These are phyloP conservation scores for Drosophila truncata DNA, from an alignment of 1,140 invertebrate genomes.

Conservation along the genomic window DNA sequence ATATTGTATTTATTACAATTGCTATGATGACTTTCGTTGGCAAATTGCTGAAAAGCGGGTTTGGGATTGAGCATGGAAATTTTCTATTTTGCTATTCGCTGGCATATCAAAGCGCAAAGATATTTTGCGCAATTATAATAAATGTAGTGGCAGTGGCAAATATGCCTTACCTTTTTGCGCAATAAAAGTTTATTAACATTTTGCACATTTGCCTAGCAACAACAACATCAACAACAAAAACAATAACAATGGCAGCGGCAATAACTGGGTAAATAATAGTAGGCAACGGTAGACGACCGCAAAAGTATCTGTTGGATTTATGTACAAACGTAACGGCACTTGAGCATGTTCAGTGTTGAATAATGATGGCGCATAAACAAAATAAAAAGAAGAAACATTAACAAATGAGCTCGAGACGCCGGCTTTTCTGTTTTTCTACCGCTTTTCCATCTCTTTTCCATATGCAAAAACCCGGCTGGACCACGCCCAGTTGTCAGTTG, in stretches of 20 bases:
- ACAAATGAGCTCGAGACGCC: conserved; percentile 61
- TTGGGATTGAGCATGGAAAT: conserved; percentile 48
- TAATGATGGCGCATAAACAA: conserved; percentile 70
- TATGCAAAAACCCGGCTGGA: conserved; percentile 64
- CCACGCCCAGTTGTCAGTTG: conserved; percentile 70
- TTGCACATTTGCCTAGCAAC: conserved; percentile 75
- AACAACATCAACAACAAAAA: conserved; percentile 32
- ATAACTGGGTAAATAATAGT: conserved; percentile 35
- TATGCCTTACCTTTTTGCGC: conserved; percentile 60
- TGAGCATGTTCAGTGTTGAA: conserved; percentile 77
- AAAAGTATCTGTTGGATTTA: conserved; percentile 64
- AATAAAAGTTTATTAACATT: conserved; percentile 83
- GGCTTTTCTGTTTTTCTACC: conserved; percentile 23
- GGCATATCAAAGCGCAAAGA: conserved; percentile 49
- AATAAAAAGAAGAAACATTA: conserved; percentile 33
- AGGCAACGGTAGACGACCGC: conserved; percentile 65
- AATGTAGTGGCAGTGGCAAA: conserved; percentile 60
- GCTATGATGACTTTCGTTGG: conserved; percentile 49
- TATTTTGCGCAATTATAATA: conserved; percentile 67
- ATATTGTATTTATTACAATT: conserved; percentile 18
- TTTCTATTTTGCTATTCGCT: conserved; percentile 48
- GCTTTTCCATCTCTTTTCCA: conserved; percentile 38
- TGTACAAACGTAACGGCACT: conserved; percentile 64
- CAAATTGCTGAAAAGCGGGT: conserved; percentile 37
- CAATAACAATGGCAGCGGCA: too few relatives aligned